Conservation (phyloP, 2,113 vertebrate genomes). For the Labeo catla region DNA sequence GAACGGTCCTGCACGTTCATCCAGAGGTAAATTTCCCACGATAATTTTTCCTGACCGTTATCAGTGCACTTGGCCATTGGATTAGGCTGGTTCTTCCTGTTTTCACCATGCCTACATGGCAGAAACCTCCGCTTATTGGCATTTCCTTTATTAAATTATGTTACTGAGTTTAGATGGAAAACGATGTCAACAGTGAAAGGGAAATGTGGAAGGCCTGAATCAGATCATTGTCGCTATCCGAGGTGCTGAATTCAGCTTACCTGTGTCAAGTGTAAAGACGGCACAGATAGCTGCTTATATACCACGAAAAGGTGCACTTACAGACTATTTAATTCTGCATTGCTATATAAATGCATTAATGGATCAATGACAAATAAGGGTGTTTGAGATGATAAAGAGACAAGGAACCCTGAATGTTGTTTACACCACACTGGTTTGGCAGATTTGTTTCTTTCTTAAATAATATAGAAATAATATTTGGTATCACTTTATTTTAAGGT, state of each 20-base stretch:
- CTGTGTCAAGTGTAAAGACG: background rate
- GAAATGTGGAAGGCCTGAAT: background rate
- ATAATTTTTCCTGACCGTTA: background rate
- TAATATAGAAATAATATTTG: too few relatives aligned
- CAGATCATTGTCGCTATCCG: slow-evolving; percentile 56
- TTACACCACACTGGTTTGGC: background rate
- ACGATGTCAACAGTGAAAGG: background rate
- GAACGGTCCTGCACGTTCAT: background rate
- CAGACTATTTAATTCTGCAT: background rate
- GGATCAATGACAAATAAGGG: background rate
- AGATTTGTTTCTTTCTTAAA: background rate
- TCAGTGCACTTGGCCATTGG: background rate
- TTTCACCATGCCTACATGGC: background rate
- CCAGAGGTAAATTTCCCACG: background rate
- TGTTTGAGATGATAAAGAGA: background rate
- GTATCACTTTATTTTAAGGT: too few relatives aligned
- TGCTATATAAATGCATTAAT: background rate
- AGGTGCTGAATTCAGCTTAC: slow-evolving; percentile 61
- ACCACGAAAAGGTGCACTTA: background rate
- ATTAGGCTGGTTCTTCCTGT: background rate
- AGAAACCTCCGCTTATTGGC: background rate
- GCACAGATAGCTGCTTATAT: background rate
- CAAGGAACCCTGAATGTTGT: background rate
- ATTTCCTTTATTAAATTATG: background rate
- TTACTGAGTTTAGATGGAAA: background rate